These are phyloP conservation scores for Neoitamus cyanurus DNA, from an alignment of 2,888 invertebrate species.

Conservation along the genomic window DNA sequence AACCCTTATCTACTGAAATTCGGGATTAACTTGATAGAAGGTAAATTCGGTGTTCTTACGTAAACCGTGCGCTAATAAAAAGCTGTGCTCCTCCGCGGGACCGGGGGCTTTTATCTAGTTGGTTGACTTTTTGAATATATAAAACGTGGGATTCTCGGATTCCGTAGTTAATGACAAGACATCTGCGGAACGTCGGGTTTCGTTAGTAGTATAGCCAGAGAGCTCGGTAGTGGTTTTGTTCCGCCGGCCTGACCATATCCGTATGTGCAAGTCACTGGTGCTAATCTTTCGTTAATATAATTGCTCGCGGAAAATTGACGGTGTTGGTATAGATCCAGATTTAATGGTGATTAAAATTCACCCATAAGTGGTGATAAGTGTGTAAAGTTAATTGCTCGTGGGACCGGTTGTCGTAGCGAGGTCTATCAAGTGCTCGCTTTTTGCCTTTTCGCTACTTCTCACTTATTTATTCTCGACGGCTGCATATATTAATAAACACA, in stretches of 20 bases:
- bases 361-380: not conserved
- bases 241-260: not conserved
- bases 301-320: not conserved
- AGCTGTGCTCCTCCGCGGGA: not conserved
- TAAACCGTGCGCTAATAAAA: not conserved
- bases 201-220: not conserved
- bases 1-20: not conserved
- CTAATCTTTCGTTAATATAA: not conserved
- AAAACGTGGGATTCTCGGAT: constrained; percentile 4
- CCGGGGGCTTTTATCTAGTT: not conserved
- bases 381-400: not conserved
- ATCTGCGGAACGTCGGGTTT: not conserved
- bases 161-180: not conserved
- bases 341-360: not conserved
- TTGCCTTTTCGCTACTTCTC: not conserved
- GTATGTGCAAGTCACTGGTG: constrained; percentile 7
- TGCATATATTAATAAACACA: not conserved
- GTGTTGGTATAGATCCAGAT: constrained; percentile 1
- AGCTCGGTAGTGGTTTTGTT: not conserved
- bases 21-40: not conserved
- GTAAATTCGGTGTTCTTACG: not conserved
- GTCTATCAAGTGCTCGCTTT: not conserved
- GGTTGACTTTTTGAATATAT: not conserved
- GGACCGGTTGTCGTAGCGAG: not conserved
- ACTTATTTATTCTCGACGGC: not conserved